phyloP scores from a whole-genome alignment of 2,888 invertebrate genomes.

The Lycaena phlaeas region DNA sequence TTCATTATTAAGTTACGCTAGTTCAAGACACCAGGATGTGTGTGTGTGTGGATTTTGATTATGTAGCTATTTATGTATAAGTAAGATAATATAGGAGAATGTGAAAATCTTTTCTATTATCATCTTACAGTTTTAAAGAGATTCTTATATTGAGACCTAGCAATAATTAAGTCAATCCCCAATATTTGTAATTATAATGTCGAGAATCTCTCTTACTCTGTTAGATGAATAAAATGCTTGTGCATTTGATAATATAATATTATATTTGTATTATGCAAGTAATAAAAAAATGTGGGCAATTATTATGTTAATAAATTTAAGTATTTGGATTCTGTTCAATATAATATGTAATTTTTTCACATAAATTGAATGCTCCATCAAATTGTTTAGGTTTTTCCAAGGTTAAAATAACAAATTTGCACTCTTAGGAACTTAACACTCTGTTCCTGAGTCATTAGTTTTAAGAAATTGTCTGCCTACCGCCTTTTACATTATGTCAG shows the following conservation, averaged over 20 bases:
- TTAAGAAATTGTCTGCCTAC: slow-evolving; percentile 70
- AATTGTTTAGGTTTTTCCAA: slow-evolving; percentile 2
- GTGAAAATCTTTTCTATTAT: too few species aligned
- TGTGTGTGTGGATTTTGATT: slow-evolving; percentile 40
- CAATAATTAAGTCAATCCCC: slow-evolving; percentile 28
- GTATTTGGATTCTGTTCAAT: neutral
- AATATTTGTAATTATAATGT: slow-evolving; percentile 16
- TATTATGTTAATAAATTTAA: neutral
- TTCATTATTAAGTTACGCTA: slow-evolving; percentile 67
- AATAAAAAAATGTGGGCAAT: neutral
- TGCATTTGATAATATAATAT: slow-evolving; percentile 28
- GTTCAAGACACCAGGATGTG: slow-evolving; percentile 56
- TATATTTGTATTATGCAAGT: slow-evolving; percentile 10
- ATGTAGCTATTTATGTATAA: slow-evolving; percentile 48
- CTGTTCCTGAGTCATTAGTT: slow-evolving; percentile 65
- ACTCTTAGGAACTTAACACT: slow-evolving; percentile 29
- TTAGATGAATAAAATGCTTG: slow-evolving; percentile 19
- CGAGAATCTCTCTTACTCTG: slow-evolving; percentile 27
- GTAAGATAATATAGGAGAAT: slow-evolving; percentile 31
- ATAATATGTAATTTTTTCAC: too few species aligned
- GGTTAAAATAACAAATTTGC: slow-evolving; percentile 6
- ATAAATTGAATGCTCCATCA: neutral
- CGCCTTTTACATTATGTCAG: slow-evolving; percentile 71
- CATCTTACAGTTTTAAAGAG: slow-evolving; percentile 36
- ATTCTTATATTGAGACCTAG: slow-evolving; percentile 28